Evolutionary conservation across 2,888 invertebrate genomes (phyloP).

Genomic region (Nycteola revayana): DNA sequence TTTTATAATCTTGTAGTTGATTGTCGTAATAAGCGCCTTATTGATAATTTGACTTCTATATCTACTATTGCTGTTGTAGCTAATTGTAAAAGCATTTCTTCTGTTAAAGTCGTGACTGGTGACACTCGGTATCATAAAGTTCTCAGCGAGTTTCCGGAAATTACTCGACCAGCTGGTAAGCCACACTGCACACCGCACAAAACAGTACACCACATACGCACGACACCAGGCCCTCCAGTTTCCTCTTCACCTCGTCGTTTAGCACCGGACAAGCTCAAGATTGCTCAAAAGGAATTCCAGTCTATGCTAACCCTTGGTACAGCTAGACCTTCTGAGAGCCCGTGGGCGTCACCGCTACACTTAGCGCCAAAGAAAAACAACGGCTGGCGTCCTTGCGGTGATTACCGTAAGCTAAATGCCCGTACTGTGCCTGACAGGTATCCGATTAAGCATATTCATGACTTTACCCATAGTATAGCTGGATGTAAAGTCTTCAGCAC

Average conservation of each 20-base stretch:
- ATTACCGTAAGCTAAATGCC: no score
- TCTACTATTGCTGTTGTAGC: background rate
- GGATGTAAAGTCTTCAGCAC: no score
- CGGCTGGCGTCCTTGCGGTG: no score
- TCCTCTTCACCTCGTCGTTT: background rate
- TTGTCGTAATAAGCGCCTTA: no score
- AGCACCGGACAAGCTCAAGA: conserved; percentile 1
- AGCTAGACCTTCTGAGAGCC: conserved; percentile 6
- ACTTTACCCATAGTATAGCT: no score
- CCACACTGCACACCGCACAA: conserved; percentile 1
- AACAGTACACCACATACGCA: conserved; percentile 3
- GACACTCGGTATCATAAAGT: background rate
- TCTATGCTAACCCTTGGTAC: conserved; percentile 6
- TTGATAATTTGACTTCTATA: background rate
- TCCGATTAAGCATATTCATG: conserved; percentile 1
- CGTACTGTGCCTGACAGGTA: no score
- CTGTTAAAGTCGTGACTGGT: conserved; percentile 1
- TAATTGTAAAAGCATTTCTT: background rate
- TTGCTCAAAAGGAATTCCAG: no score
- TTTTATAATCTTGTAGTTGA: conserved; percentile 1
- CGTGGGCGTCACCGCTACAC: conserved; percentile 8
- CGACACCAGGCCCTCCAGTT: conserved; percentile 6
- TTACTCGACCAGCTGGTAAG: no score
- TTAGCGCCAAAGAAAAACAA: conserved; percentile 6
- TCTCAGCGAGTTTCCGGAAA: conserved; percentile 3